Base-by-base conservation (phyloP, 2,888 invertebrate species). In the Uropetala carovei region DNA sequence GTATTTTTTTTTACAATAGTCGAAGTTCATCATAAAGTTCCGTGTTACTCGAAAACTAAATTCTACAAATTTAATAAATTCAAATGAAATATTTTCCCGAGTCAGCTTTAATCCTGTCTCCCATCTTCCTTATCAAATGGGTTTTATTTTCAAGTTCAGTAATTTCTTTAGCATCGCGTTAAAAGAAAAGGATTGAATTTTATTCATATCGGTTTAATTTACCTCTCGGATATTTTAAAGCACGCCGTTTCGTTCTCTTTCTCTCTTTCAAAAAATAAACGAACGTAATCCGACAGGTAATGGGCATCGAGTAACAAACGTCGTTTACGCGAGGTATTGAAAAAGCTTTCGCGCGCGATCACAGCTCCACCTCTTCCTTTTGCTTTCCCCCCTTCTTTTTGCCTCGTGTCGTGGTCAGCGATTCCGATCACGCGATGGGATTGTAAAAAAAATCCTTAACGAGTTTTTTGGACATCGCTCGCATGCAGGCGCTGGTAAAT, bases 231-330 rank as follows among this genome's bases (percentile, higher is more conserved):
- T 22, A n/a, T n/a, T 75, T 75, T 75, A 75, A 75, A 75, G n/a
- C 22, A 22, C 22, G n/a, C 75, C 75, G 0, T 13, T 43, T n/a
- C 75, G 75, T 11, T 16, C 9, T 64, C 64, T n/a, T n/a, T 0
- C n/a, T 11, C 27, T 75, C n/a, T n/a, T 1, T 75, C 75, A 64
- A 0, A 10, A 16, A 16, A n/a, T 7, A 64, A 27, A 75, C 2
- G 27, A n/a, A 75, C 75, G n/a, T 22, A 75, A 75, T 75, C n/a
- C 75, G 75, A 75, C 75, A 75, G n/a, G 75, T 27, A 22, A 75
- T 75, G 75, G 75, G 75, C n/a, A 75, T 75, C 75, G 75, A 8
- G n/a, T 75, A 22, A 75, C 75, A 14, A 14, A 16, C 18, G 18
- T 7, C 68, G 68, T 68, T 68, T 13, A 75, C 27, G 7, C 75